Percentiles rank a stretch among this genome's conserved stretches.
These are phyloP conservation scores for Drosophila novamexicana DNA, from an alignment of 1,140 invertebrate genomes.

Conservation along the genomic window DNA sequence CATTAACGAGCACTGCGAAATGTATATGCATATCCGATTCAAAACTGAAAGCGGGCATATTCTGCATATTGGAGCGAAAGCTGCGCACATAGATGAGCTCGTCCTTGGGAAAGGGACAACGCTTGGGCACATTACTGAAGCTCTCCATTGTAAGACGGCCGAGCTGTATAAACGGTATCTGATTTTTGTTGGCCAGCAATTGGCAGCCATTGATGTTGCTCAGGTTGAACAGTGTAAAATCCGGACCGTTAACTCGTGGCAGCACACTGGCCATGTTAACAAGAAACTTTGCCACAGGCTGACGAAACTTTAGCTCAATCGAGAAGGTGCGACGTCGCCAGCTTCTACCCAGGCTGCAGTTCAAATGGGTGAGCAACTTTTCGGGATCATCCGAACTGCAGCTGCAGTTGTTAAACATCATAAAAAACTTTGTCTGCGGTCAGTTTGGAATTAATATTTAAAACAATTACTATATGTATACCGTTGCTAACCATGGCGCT, in stretches of 20 bases:
- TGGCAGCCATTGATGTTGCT: too few relatives aligned
- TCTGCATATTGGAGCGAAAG: constrained; percentile 50
- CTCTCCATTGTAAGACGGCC: neutral
- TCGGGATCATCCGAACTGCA: constrained; percentile 53
- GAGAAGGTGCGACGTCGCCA: constrained; percentile 16
- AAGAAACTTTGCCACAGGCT: constrained; percentile 25
- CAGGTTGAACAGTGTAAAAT: too few relatives aligned
- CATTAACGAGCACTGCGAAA: constrained; percentile 52
- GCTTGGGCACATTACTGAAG: constrained; percentile 22
- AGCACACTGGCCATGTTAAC: constrained; percentile 55
- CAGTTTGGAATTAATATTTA: too few relatives aligned
- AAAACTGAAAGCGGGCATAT: constrained; percentile 55
- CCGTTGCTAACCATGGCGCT: too few relatives aligned
- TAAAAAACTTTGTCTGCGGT: too few relatives aligned
- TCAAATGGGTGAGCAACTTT: constrained; percentile 12
- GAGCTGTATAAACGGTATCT: neutral
- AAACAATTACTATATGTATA: too few relatives aligned
- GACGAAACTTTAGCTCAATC: constrained; percentile 48
- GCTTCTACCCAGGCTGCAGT: too few relatives aligned
- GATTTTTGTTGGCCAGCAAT: neutral
- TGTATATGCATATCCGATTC: constrained; percentile 57
- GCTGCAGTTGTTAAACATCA: constrained; percentile 41
- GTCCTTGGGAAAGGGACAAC: constrained; percentile 51
- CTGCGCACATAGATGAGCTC: constrained; percentile 25
- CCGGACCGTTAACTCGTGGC: constrained; percentile 1